These are phyloP conservation scores for Xiphophorus hellerii DNA, from an alignment of 2,113 vertebrate species.

Conservation along the genomic window DNA sequence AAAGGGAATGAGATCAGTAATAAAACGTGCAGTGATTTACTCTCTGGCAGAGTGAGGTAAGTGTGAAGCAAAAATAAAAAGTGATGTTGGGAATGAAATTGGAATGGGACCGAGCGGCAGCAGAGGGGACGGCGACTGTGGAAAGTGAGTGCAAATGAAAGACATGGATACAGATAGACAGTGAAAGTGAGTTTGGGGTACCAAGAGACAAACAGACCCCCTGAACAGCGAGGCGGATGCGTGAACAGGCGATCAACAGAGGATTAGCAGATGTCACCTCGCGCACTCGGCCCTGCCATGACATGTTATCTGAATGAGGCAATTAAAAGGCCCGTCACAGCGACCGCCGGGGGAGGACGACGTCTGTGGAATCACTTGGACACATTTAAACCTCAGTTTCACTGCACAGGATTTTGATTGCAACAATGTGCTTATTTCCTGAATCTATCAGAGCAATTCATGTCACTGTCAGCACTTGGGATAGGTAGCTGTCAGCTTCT, in stretches of 20 bases:
- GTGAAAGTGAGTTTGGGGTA: slow-evolving; percentile 45
- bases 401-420: background rate
- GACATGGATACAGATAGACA: slow-evolving; percentile 39
- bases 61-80: slow-evolving; percentile 18
- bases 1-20: slow-evolving; percentile 8
- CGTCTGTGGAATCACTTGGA: slow-evolving; percentile 14
- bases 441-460: background rate
- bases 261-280: slow-evolving; percentile 56
- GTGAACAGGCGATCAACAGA: slow-evolving; percentile 54
- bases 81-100: slow-evolving; percentile 22
- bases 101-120: slow-evolving; percentile 24
- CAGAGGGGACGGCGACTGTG: slow-evolving; percentile 6
- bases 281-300: slow-evolving; percentile 10
- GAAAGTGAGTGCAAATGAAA: slow-evolving; percentile 35
- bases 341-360: background rate
- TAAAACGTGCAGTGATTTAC: slow-evolving; percentile 15
- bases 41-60: background rate
- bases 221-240: slow-evolving; percentile 22
- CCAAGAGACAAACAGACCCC: slow-evolving; percentile 20
- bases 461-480: background rate
- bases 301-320: slow-evolving; percentile 51
- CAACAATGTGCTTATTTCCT: background rate
- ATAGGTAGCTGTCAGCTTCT: background rate
- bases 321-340: slow-evolving; percentile 41
- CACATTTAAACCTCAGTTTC: slow-evolving; percentile 1